These are phyloP conservation scores for Yponomeuta cagnagella DNA, from an alignment of 2,888 invertebrate species.

Conservation along the genomic window DNA sequence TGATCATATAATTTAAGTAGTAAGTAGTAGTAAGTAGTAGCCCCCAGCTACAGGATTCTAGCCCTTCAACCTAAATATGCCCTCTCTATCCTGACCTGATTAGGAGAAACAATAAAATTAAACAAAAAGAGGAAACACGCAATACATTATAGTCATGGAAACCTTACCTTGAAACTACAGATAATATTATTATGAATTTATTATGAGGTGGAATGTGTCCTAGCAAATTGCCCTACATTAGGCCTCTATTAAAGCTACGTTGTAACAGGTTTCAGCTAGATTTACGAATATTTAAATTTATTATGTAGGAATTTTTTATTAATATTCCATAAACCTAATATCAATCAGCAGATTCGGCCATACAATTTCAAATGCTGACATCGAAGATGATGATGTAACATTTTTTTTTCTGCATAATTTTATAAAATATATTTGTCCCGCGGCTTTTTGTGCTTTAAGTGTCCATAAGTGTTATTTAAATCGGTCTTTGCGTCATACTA, in stretches of 20 bases:
- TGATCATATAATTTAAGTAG: too few relatives aligned
- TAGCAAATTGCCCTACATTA: not conserved
- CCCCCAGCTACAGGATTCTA: too few relatives aligned
- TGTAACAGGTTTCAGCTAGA: not conserved
- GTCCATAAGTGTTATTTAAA: not conserved
- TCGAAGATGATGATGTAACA: slow-evolving; percentile 11
- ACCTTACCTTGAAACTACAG: too few relatives aligned
- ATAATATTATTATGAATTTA: not conserved
- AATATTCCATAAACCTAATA: slow-evolving; percentile 3
- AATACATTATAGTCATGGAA: too few relatives aligned
- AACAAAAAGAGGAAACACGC: too few relatives aligned
- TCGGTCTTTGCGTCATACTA: not conserved
- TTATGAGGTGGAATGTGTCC: not conserved
- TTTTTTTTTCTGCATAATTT: slow-evolving; percentile 3
- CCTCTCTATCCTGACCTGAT: too few relatives aligned
- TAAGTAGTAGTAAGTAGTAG: too few relatives aligned
- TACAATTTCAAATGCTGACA: not conserved
- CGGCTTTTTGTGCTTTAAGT: not conserved
- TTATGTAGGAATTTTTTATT: not conserved
- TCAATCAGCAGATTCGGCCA: not conserved
- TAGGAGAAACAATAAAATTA: too few relatives aligned
- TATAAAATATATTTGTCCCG: slow-evolving; percentile 21
- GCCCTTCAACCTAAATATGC: too few relatives aligned
- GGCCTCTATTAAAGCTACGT: not conserved
- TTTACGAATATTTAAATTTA: not conserved